These are phyloP conservation scores for Philotrypesis tridentata DNA, from an alignment of 1,140 invertebrate genomes.

Conservation along the genomic window DNA sequence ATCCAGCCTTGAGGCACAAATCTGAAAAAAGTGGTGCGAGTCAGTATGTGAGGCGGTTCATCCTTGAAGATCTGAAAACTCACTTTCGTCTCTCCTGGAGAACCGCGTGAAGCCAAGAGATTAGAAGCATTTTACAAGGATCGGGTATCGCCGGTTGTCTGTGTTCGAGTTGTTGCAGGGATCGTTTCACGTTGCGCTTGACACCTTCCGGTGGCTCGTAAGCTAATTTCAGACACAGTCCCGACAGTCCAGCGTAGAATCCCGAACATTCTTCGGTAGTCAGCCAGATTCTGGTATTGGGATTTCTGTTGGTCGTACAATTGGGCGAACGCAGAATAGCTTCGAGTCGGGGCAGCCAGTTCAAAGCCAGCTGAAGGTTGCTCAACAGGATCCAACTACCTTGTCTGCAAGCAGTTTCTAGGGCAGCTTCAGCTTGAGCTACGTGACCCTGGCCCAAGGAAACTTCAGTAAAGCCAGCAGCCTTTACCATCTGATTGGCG, in stretches of 20 bases:
- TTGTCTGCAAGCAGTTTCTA: slow-evolving; percentile 72
- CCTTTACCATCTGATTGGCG: slow-evolving; percentile 57
- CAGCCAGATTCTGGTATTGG: slow-evolving; percentile 83
- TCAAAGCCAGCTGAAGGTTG: slow-evolving; percentile 90
- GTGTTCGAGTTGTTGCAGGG: slow-evolving; percentile 66
- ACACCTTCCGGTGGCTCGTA: slow-evolving; percentile 86
- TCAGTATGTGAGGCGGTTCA: background rate
- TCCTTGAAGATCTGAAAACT: background rate
- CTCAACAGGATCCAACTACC: slow-evolving; percentile 89
- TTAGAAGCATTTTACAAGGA: slow-evolving; percentile 78
- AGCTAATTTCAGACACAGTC: slow-evolving; percentile 85
- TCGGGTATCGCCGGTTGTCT: slow-evolving; percentile 58
- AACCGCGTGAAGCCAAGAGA: slow-evolving; percentile 90
- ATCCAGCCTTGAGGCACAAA: slow-evolving; percentile 73
- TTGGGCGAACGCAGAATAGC: slow-evolving; percentile 78
- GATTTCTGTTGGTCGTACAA: slow-evolving; percentile 75
- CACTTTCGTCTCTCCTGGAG: slow-evolving; percentile 91
- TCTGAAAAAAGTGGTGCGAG: slow-evolving; percentile 43
- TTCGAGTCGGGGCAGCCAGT: slow-evolving; percentile 84
- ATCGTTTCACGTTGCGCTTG: slow-evolving; percentile 76
- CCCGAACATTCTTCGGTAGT: slow-evolving; percentile 80
- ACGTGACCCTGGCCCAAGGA: slow-evolving; percentile 82
- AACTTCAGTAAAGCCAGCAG: slow-evolving; percentile 74
- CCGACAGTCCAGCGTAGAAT: slow-evolving; percentile 80
- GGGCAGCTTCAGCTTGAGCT: slow-evolving; percentile 77